Percentiles rank a stretch among this genome's conserved stretches.
phyloP scores from a whole-genome alignment of 2,797 vertebrate genomes.

The Loriculus beryllinus region DNA sequence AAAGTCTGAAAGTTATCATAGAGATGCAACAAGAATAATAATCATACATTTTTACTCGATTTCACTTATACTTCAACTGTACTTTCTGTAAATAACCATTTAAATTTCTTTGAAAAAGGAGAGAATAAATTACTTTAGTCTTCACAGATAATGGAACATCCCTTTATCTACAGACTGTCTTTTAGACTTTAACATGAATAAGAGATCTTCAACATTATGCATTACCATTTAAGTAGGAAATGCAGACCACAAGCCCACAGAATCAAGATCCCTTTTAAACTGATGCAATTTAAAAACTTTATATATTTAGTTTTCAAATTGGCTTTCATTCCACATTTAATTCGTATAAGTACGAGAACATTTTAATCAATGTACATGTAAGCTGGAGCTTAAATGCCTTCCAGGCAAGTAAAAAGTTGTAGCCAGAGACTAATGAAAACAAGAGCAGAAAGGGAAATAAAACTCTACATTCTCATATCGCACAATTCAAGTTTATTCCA shows the following conservation, averaged over 20 bases:
- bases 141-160: background rate
- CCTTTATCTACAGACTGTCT: background rate
- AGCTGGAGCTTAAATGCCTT: background rate
- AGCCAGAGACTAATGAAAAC: background rate
- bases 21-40: background rate
- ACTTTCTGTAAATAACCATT: background rate
- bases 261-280: background rate
- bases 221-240: background rate
- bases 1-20: background rate
- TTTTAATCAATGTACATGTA: background rate
- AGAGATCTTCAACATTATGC: background rate
- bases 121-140: background rate
- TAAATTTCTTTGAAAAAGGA: background rate
- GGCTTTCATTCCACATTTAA: background rate
- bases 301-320: background rate
- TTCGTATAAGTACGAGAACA: background rate
- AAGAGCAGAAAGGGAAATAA: background rate
- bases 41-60: background rate
- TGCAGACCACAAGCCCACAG: background rate
- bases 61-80: background rate
- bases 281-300: background rate
- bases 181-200: background rate
- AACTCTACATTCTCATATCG: conserved; percentile 40
- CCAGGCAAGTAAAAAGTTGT: background rate
- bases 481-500: conserved; percentile 85